These are phyloP conservation scores for Eriocheir sinensis DNA, from an alignment of 1,140 invertebrate genomes.

Conservation along the genomic window DNA sequence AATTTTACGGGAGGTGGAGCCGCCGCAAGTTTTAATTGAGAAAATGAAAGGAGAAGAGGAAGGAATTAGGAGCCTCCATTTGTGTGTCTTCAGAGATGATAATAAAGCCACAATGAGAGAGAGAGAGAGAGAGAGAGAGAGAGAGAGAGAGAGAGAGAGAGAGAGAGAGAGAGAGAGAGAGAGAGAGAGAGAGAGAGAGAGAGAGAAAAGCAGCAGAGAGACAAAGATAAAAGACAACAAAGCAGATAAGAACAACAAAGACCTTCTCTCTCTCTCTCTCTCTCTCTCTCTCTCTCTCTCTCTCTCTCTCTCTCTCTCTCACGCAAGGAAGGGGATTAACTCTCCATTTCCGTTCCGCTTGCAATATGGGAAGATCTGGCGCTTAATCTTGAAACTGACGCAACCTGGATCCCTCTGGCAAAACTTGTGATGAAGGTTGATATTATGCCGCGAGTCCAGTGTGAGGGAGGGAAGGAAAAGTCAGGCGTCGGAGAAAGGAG, in stretches of 20 bases:
- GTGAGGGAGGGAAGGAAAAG: constrained; percentile 32
- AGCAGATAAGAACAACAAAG: not conserved
- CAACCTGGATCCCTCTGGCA: not conserved
- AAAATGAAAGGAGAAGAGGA: constrained; percentile 25
- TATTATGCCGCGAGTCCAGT: not conserved
- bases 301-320: not conserved
- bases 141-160: constrained; percentile 22
- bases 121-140: no score
- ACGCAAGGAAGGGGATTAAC: not conserved
- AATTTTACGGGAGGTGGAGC: not conserved
- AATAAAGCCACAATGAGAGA: not conserved
- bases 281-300: constrained; percentile 36
- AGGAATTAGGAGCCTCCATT: not conserved
- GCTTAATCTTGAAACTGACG: not conserved
- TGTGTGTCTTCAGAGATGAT: not conserved
- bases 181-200: constrained; percentile 49
- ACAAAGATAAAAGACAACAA: not conserved
- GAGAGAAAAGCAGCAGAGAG: not conserved
- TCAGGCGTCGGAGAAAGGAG: not conserved
- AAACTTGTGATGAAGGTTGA: constrained; percentile 5
- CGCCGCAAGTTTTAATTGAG: constrained; percentile 2
- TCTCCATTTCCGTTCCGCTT: constrained; percentile 7
- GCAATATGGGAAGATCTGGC: not conserved
- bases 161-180: constrained; percentile 35
- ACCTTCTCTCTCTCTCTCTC: not conserved